Conservation (phyloP, 2,113 vertebrate species). For the Gavia stellata region DNA sequence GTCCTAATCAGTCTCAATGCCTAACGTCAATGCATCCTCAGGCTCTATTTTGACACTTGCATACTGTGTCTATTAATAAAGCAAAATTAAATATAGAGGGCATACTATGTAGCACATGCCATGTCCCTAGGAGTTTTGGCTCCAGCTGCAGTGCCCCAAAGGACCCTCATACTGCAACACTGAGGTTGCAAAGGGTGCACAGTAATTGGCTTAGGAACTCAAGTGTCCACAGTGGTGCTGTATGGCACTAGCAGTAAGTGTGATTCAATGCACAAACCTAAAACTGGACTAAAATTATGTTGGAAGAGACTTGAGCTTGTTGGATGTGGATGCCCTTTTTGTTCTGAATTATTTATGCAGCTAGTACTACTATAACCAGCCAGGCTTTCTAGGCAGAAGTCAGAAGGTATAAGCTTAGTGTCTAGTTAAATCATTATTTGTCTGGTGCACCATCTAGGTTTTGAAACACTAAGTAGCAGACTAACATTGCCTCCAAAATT, state of each 20-base stretch:
- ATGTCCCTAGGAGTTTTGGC: background rate
- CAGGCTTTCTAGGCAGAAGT: background rate
- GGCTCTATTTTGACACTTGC: background rate
- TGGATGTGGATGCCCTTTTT: background rate
- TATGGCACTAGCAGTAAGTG: background rate
- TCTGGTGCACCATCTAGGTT: background rate
- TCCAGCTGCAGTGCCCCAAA: background rate
- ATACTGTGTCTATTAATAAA: background rate
- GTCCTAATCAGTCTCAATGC: background rate
- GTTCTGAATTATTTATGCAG: background rate
- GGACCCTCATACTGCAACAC: background rate
- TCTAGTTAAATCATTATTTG: background rate
- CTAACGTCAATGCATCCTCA: background rate
- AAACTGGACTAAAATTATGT: fast-evolving
- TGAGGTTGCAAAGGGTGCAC: background rate
- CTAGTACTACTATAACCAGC: background rate
- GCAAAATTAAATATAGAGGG: background rate
- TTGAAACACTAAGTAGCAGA: background rate
- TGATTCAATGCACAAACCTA: background rate
- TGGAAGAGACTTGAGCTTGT: background rate
- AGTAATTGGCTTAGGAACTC: background rate
- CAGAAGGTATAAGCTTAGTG: background rate
- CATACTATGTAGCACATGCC: background rate
- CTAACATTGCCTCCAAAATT: background rate
- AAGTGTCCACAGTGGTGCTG: background rate